Base-by-base conservation (phyloP, 2,113 vertebrate genomes). In the Antigone vipio region DNA sequence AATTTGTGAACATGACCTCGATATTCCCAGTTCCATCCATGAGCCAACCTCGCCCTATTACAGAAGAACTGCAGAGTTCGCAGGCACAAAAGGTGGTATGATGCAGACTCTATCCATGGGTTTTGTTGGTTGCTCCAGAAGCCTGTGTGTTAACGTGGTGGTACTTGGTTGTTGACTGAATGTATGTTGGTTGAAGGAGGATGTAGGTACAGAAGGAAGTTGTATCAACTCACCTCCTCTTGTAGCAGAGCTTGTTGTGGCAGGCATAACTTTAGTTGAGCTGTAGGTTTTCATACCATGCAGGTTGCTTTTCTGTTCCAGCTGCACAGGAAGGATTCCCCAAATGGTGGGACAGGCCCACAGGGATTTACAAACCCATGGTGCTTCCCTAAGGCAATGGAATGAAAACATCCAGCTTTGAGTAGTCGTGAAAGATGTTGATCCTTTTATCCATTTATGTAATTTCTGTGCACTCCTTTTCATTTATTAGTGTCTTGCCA, bases 41-140 rank as follows among this genome's bases (percentile, higher is more conserved):
- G 5, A 77, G 32, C 27, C 24, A 47, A 0, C 23, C 17, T 58
- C 45, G 2, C 29, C 26, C 38, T 17, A 4, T 44, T 69, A 49
- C 9, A n/a, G 68, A 76, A 7, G 23, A 85, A 22, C 7, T 59
- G 27, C 22, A 32, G 30, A 35, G 30, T 59, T 55, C 14, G 30
- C 10, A 5, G 29, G 15, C 24, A 30, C 7, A 7, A 10, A 74
- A 64, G 18, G 40, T 29, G 55, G 47, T 42, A 38, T 20, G 9
- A 3, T 32, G 34, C 0, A 1, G 19, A 30, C 22, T 81, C 40
- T 45, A 7, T 24, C 5, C 12, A 3, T 69, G 29, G 24, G 27
- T 62, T 69, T 40, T 79, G 24, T 9, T 71, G 40, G 8, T 85
- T 67, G 24, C 30, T 50, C 23, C 44, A 68, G 40, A 53, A 91